Percentiles rank a stretch among this genome's conserved stretches.
Conservation (phyloP, 1,140 invertebrate species). For the Drosophila parabipectinata region DNA sequence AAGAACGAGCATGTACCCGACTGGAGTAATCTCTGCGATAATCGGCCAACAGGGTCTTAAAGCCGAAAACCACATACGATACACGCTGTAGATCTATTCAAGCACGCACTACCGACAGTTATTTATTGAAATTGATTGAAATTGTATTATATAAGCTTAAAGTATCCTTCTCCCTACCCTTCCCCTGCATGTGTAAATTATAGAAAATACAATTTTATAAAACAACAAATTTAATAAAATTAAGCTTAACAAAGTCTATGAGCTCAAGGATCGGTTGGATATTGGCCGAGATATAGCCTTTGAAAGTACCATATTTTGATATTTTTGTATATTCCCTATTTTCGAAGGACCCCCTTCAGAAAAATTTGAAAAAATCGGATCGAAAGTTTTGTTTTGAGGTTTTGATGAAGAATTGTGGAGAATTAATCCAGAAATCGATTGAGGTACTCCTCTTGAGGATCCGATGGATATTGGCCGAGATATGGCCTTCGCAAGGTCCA, state of each 20-base stretch:
- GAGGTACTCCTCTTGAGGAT: too few species aligned
- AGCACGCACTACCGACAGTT: constrained; percentile 13
- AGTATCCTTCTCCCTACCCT: background rate
- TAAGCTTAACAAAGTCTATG: background rate
- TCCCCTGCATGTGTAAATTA: constrained; percentile 1
- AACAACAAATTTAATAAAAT: background rate
- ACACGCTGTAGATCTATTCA: background rate
- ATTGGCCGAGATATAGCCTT: too few species aligned
- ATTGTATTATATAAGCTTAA: background rate
- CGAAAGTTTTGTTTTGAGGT: too few species aligned
- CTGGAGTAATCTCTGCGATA: constrained; percentile 91
- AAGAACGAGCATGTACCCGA: constrained; percentile 90
- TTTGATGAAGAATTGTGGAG: too few species aligned
- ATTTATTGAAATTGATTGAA: constrained; percentile 12
- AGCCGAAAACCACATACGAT: background rate
- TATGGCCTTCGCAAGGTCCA: too few species aligned
- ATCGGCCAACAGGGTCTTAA: constrained; percentile 77
- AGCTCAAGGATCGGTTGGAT: too few species aligned
- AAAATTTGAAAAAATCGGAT: too few species aligned
- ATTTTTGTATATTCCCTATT: too few species aligned
- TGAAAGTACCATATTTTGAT: too few species aligned
- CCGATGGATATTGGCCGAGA: too few species aligned
- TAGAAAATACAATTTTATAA: constrained; percentile 4
- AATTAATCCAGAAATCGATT: too few species aligned
- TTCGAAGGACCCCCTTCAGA: too few species aligned